Conservation (phyloP, 2,113 vertebrate species). For the Oenanthe melanoleuca region DNA sequence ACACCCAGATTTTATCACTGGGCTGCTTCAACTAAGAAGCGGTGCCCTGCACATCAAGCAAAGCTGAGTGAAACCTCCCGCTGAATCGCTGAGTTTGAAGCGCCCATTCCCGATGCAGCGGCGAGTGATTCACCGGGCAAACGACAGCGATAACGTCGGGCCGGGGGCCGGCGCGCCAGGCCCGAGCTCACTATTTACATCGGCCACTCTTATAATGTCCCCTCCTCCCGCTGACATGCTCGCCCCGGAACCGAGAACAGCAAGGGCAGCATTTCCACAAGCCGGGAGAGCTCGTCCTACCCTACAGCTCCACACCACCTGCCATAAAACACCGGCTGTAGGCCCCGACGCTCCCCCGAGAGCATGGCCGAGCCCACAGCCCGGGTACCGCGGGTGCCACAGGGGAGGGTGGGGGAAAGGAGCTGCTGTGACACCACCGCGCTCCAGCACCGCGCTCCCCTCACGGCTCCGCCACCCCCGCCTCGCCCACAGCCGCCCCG, state of each 20-base stretch:
- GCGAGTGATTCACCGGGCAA: background rate
- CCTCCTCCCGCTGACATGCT: background rate
- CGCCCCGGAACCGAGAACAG: background rate
- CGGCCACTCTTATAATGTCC: background rate
- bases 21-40: background rate
- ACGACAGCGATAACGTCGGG: fast-evolving
- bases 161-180: background rate
- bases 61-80: background rate
- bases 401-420: background rate
- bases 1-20: background rate
- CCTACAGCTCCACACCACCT: fast-evolving
- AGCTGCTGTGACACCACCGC: background rate
- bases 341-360: background rate
- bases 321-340: background rate
- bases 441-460: background rate
- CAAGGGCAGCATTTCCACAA: background rate
- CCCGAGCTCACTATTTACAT: background rate
- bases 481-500: too few relatives aligned
- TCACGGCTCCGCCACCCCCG: too few relatives aligned
- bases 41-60: background rate
- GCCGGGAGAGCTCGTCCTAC: background rate
- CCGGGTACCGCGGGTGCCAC: fast-evolving
- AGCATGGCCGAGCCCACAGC: background rate
- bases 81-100: background rate
- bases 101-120: fast-evolving